Evolutionary conservation across 1,140 invertebrate species (phyloP).

Genomic region (Drosophila teissieri): DNA sequence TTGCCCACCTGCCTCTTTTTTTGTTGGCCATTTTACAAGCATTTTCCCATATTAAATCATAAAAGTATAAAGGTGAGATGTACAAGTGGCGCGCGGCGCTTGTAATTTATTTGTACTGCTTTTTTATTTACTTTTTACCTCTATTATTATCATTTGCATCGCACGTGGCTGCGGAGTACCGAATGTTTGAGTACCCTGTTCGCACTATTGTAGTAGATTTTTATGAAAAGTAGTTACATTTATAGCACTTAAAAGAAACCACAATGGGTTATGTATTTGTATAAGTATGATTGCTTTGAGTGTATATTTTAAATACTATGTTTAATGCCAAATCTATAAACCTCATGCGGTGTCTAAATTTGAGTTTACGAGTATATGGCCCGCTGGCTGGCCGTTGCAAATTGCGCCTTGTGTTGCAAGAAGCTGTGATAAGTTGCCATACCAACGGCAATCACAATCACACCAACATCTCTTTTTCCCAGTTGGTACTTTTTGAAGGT

Average conservation of each 20-base stretch:
- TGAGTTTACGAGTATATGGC: constrained; percentile 5
- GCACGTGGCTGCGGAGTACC: background rate
- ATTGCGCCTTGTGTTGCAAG: constrained; percentile 50
- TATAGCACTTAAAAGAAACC: too few species aligned
- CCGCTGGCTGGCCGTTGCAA: constrained; percentile 30
- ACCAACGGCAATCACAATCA: constrained; percentile 36
- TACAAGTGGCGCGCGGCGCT: constrained; percentile 30
- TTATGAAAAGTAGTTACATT: too few species aligned
- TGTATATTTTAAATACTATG: too few species aligned
- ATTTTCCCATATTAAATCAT: constrained; percentile 67
- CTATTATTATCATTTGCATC: constrained; percentile 39
- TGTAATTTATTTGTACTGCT: constrained; percentile 31
- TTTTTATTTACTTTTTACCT: constrained; percentile 50
- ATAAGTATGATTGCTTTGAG: too few species aligned
- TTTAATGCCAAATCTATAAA: background rate
- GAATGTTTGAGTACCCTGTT: background rate
- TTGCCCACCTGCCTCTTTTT: constrained; percentile 14
- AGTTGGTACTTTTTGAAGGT: constrained; percentile 7
- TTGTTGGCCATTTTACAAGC: constrained; percentile 42
- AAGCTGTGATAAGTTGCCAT: constrained; percentile 47
- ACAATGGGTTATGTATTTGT: too few species aligned
- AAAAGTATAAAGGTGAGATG: constrained; percentile 51
- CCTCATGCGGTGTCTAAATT: constrained; percentile 4
- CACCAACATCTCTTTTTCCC: constrained; percentile 28
- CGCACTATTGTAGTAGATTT: too few species aligned